Percentiles rank a stretch among this genome's conserved stretches.
These are phyloP conservation scores for Armadillidium nasatum DNA, from an alignment of 1,140 invertebrate species.

Conservation along the genomic window DNA sequence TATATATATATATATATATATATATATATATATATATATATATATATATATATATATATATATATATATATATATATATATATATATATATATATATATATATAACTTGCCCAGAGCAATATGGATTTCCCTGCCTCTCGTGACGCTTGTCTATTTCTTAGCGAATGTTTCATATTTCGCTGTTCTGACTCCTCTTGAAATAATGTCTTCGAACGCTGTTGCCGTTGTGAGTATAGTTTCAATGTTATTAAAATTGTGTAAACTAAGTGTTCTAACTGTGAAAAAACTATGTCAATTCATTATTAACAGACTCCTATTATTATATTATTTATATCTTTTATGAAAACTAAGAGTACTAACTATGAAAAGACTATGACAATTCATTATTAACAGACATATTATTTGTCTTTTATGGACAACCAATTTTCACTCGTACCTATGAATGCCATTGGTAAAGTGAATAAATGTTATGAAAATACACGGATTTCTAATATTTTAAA, in stretches of 20 bases:
- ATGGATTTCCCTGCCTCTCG: slow-evolving; percentile 55
- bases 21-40: slow-evolving; percentile 16
- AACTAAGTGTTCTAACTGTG: background rate
- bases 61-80: background rate
- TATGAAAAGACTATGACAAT: no score
- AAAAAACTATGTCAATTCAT: no score
- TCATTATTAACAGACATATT: no score
- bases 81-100: slow-evolving; percentile 19
- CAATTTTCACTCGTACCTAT: no score
- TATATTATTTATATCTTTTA: background rate
- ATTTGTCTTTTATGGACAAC: no score
- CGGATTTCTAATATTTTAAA: no score
- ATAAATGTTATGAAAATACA: no score
- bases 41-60: slow-evolving; percentile 5
- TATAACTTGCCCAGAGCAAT: slow-evolving; percentile 58
- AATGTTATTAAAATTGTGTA: background rate
- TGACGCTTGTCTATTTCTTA: slow-evolving; percentile 57
- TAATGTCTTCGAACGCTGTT: slow-evolving; percentile 56
- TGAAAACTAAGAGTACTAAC: background rate
- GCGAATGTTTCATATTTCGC: slow-evolving; percentile 60
- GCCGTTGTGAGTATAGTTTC: slow-evolving; percentile 52
- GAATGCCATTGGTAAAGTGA: no score
- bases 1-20: slow-evolving; percentile 15
- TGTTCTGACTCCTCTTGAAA: slow-evolving; percentile 54
- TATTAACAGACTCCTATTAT: background rate